Conservation (phyloP, 23 tunicate genomes). For the Halocynthia roretzi region DNA sequence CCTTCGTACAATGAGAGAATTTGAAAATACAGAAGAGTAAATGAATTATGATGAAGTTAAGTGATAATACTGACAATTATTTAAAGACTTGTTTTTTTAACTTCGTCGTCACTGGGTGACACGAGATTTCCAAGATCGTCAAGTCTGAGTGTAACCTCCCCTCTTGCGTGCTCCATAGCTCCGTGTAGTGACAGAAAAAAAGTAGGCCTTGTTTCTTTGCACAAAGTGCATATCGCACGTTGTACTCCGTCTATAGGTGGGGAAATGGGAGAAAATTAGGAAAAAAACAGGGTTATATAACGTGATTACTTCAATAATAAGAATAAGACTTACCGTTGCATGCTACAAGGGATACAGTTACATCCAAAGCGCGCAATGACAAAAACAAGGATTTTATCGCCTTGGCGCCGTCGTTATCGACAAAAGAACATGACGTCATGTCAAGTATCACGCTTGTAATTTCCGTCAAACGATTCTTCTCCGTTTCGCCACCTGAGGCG, state of each 20-base stretch:
- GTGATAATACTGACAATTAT: too few species aligned
- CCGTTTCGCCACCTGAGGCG: neutral
- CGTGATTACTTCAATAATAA: neutral
- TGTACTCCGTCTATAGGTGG: neutral
- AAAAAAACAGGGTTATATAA: neutral
- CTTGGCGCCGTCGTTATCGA: slow-evolving; percentile 87
- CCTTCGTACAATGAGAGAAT: too few species aligned
- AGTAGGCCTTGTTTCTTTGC: neutral
- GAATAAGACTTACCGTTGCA: slow-evolving; percentile 7
- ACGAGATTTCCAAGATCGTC: slow-evolving; percentile 2
- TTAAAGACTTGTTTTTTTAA: too few species aligned
- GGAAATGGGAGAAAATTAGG: neutral
- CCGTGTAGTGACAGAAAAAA: slow-evolving; percentile 2
- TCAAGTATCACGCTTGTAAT: slow-evolving; percentile 46
- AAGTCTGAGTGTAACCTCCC: neutral
- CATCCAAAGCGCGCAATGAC: neutral
- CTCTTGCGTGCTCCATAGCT: slow-evolving; percentile 16
- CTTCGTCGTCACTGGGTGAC: too few species aligned
- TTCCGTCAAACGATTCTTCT: neutral
- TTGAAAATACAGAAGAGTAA: too few species aligned
- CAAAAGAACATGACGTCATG: slow-evolving; percentile 51
- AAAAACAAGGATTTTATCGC: slow-evolving; percentile 8
- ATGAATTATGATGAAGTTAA: too few species aligned
- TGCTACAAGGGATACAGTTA: neutral
- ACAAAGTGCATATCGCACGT: neutral